Evolutionary conservation across 2,888 invertebrate species (phyloP).

Genomic region (Allacma fusca): DNA sequence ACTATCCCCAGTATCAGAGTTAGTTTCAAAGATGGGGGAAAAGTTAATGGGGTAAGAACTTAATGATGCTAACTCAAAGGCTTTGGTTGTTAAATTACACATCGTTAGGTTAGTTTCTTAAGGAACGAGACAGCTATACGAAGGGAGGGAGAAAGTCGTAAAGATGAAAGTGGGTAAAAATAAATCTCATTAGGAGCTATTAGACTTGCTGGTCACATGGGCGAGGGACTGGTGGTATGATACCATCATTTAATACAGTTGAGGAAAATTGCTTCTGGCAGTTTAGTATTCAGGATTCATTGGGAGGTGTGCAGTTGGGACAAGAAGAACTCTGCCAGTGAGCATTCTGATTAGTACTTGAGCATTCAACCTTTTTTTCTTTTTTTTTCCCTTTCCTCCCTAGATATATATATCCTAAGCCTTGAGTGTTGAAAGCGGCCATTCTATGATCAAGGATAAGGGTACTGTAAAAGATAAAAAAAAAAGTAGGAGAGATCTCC

Average conservation of each 20-base stretch:
- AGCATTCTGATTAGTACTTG: background rate
- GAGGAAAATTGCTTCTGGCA: background rate
- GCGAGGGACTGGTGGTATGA: background rate
- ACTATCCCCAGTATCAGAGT: no score
- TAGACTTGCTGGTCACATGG: conserved; percentile 16
- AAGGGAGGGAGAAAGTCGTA: background rate
- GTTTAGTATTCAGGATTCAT: conserved; percentile 28
- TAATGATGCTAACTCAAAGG: no score
- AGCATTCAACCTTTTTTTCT: background rate
- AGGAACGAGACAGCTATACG: background rate
- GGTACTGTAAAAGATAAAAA: no score
- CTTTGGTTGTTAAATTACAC: no score
- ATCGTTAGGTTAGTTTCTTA: background rate
- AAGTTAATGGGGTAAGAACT: no score
- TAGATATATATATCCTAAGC: background rate
- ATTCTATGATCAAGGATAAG: no score
- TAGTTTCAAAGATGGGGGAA: no score
- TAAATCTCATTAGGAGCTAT: conserved; percentile 10
- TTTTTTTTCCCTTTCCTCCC: background rate
- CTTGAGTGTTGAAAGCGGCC: background rate
- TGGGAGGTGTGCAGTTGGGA: background rate
- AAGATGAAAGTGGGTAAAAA: background rate
- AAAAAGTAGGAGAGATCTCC: no score
- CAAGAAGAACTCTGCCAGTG: background rate
- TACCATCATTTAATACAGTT: background rate